Base-by-base conservation (phyloP, 2,888 invertebrate genomes). In the Oligia fasciuncula region DNA sequence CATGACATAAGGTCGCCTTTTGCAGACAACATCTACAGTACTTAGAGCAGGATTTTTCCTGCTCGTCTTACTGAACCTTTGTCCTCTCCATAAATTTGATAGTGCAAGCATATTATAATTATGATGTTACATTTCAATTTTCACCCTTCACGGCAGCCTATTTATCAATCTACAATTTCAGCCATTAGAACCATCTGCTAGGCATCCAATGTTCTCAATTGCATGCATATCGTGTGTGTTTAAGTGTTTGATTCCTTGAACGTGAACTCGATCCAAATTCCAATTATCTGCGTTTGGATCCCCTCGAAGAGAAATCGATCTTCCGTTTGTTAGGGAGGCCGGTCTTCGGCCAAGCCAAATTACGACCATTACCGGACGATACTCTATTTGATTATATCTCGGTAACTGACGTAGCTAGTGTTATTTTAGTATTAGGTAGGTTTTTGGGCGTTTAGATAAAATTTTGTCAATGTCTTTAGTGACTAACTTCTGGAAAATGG, bases 181-280 rank as follows among this genome's bases (percentile, higher is more conserved):
- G 11, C 43, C 40, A 79, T 65, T 76, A 79, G 76, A 76, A 81
- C 80, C 72, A 84, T 84, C 63, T 83, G 81, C 78, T 62, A 84
- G 76, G 79, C 74, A 78, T 83, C 79, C 85, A 87, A 84, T 84
- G 83, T 83, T 87, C 88, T 85, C 88, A 86, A 90, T 91, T 87
- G 54, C 81, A 87, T 85, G 86, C 84, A 85, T 89, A 89, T 84
- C 87, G 83, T 85, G 86, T 86, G 75, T 85, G 84, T 84, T 81
- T 78, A 83, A 88, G 84, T 88, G 88, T 86, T 86, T 87, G 88
- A 87, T 90, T 89, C 88, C 88, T 88, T 89, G 88, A 84, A 87
- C 88, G 89, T 85, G 89, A 90, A 91, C 89, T 88, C 88, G 88
- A 89, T 89, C 90, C 86, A 91, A 91, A 92, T 91, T 92, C 90